Conservation (phyloP, 2,888 invertebrate species). For the Perithous albicinctus region DNA sequence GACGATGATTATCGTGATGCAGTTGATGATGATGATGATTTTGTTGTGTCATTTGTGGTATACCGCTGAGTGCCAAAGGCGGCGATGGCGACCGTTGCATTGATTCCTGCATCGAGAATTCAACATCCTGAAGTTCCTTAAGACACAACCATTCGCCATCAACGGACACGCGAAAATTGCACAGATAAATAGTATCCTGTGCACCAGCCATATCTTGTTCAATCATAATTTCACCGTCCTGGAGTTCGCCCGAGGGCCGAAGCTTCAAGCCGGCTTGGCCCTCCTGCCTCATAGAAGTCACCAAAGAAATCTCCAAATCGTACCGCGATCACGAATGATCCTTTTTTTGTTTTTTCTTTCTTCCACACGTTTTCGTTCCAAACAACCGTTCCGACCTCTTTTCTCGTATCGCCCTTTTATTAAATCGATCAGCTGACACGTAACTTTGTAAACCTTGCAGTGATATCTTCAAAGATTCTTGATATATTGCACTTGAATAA, state of each 20-base stretch:
- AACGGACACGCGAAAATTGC: constrained; percentile 98
- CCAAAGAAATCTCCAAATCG: constrained; percentile 30
- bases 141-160: constrained; percentile 99
- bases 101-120: constrained; percentile 90
- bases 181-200: constrained; percentile 98
- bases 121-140: constrained; percentile 96
- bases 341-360: constrained; percentile 1
- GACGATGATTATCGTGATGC: constrained; percentile 51
- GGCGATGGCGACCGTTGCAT: constrained; percentile 88
- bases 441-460: not conserved
- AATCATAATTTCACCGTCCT: constrained; percentile 83
- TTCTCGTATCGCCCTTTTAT: not conserved
- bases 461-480: not conserved
- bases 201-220: constrained; percentile 93
- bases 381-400: not conserved
- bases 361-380: not conserved
- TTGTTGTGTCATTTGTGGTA: constrained; percentile 73
- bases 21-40: constrained; percentile 69
- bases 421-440: constrained; percentile 56
- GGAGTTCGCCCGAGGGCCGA: constrained; percentile 80
- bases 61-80: constrained; percentile 87
- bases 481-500: not conserved
- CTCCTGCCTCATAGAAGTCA: constrained; percentile 83
- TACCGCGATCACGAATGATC: constrained; percentile 30
- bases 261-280: constrained; percentile 79